Evolutionary conservation across 2,113 vertebrate genomes (phyloP), one percentile per base, ranked within the genome.

Genomic region (Sclerurus mexicanus): DNA sequence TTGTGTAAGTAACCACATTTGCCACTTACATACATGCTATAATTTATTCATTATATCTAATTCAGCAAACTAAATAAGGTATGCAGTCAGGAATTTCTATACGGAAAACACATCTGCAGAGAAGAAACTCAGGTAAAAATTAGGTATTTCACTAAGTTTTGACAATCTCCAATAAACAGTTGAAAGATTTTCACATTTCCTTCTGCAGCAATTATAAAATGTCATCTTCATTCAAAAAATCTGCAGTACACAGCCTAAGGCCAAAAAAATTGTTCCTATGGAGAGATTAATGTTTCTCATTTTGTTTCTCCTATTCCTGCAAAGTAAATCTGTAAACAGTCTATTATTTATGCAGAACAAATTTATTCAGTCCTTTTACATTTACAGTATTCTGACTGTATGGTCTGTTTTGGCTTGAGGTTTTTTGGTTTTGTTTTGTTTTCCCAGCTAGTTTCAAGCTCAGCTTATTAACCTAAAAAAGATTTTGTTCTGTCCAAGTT

Each of bases 401-500:
- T 49, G 37, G 0, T 97, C 58, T 96, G n/a, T 47, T 84, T 84
- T 85, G 14, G 47, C 13, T 37, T 75, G 31, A 25, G 22, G 6
- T 31, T 9, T 67, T 42, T 90, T 71, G 71, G 60, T 59, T 92
- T 66, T 60, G 9, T 94, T 94, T 93, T 93, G 60, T 52, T 95
- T 93, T 93, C 67, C 72, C 89, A 94, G 47, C 56, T 94, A 85
- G 49, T 97, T 93, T 96, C 90, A 89, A 94, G 71, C 66, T 90
- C 76, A 91, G 33, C 35, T 95, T 96, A 92, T 66, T 94, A 84
- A 63, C 42, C 6, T 73, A 68, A 87, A 94, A 96, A 94, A 66
- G 4, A 52, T 89, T 93, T 94, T 18, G 85, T 94, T 97, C 93
- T 97, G 9, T 96, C 87, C 76, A 71, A 60, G 66, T 95, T 96